A percentile compares a stretch with the other conserved stretches of the same genome.
Conservation (phyloP, 2,797 vertebrate genomes). For the Chaunax sp. region DNA sequence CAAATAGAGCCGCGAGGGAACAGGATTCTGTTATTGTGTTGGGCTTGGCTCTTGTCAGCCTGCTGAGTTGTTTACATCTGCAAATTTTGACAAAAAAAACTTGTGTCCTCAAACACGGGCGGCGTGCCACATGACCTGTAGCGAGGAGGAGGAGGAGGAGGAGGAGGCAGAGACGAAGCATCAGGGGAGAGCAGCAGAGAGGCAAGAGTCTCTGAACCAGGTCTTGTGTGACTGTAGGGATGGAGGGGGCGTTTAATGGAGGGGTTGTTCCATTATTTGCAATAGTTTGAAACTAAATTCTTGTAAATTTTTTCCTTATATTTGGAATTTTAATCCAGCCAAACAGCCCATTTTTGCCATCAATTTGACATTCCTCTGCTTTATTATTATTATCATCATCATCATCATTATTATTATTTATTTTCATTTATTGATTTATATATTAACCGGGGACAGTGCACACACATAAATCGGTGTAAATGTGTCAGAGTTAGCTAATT, state of each 20-base stretch:
- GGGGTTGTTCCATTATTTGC: neutral
- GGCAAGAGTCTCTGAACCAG: constrained; percentile 6
- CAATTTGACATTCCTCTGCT: too few species aligned
- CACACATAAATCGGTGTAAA: too few species aligned
- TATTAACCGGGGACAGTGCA: too few species aligned
- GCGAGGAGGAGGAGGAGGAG: constrained; percentile 11
- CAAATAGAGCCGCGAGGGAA: constrained; percentile 56
- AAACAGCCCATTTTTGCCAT: neutral
- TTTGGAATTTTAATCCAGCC: too few species aligned
- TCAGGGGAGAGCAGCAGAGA: constrained; percentile 5
- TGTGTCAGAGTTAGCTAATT: too few species aligned
- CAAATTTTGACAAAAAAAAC: constrained; percentile 64
- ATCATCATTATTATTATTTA: too few species aligned
- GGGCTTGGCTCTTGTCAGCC: constrained; percentile 60
- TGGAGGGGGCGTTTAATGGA: too few species aligned
- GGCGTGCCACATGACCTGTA: constrained; percentile 51
- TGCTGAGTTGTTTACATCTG: constrained; percentile 73
- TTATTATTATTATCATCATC: too few species aligned
- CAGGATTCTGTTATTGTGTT: constrained; percentile 50
- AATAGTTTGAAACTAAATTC: neutral
- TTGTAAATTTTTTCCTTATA: neutral
- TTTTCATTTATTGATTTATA: too few species aligned
- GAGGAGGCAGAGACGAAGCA: constrained; percentile 13
- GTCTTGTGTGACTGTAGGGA: constrained; percentile 11
- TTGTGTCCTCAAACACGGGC: constrained; percentile 49